Evolutionary conservation across 2,113 vertebrate genomes (phyloP).

Genomic region (Elaphurus davidianus): DNA sequence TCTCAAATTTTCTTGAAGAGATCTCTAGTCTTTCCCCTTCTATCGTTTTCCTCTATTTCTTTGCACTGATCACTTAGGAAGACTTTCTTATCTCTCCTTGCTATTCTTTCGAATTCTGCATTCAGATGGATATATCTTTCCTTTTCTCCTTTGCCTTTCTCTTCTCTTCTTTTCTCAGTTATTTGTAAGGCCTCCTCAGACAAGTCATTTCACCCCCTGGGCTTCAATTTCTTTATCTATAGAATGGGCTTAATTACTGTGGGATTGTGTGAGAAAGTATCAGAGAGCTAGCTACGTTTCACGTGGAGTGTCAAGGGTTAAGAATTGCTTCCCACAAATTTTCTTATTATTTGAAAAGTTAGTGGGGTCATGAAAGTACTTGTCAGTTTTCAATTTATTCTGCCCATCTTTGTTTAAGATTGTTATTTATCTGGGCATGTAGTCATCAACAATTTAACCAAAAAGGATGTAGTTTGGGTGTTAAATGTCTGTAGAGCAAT

Average conservation of each 20-base stretch:
- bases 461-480: neutral
- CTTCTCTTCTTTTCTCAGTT: neutral
- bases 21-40: neutral
- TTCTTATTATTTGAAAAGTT: neutral
- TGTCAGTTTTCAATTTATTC: conserved; percentile 21
- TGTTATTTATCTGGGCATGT: neutral
- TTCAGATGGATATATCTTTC: neutral
- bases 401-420: neutral
- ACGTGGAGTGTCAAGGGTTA: neutral
- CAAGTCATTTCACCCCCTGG: neutral
- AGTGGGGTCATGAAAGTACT: neutral
- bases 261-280: neutral
- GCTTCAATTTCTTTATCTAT: neutral
- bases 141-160: neutral
- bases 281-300: neutral
- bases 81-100: neutral
- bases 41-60: neutral
- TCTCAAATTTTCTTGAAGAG: neutral
- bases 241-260: neutral
- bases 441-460: conserved; percentile 27
- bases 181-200: neutral
- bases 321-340: neutral
- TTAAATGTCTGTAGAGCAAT: conserved; percentile 26
- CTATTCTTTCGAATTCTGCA: neutral
- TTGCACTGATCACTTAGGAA: neutral